These are phyloP conservation scores for Acheta domesticus DNA, from an alignment of 2,888 invertebrate genomes.

Conservation along the genomic window DNA sequence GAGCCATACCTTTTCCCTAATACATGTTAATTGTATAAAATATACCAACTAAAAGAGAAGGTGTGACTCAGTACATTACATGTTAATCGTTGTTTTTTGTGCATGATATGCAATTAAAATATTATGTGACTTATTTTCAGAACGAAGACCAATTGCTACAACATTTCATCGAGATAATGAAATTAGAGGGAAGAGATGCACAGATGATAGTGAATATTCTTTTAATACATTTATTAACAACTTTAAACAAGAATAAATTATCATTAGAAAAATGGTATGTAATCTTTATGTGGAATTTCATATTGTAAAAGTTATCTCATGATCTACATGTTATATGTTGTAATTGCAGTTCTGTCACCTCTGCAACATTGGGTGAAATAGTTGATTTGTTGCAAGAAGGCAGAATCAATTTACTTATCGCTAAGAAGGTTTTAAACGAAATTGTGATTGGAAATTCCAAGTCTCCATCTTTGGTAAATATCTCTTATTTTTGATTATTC, in stretches of 20 bases:
- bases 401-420: slow-evolving; percentile 60
- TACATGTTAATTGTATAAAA: not conserved
- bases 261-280: slow-evolving; percentile 51
- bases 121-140: slow-evolving; percentile 45
- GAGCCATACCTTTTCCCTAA: too few species aligned
- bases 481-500: not conserved
- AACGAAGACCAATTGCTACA: slow-evolving; percentile 57
- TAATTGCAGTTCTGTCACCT: slow-evolving; percentile 51
- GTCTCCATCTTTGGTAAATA: slow-evolving; percentile 48
- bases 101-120: not conserved
- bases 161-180: slow-evolving; percentile 56
- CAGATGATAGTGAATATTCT: slow-evolving; percentile 65
- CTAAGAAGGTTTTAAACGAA: slow-evolving; percentile 53
- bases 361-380: slow-evolving; percentile 58
- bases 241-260: slow-evolving; percentile 63
- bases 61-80: not conserved
- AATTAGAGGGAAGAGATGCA: slow-evolving; percentile 51
- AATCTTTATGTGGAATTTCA: not conserved
- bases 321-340: not conserved
- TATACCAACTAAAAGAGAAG: not conserved
- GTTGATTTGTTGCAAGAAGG: slow-evolving; percentile 58
- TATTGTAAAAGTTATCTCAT: not conserved
- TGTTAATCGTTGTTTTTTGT: not conserved
- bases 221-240: slow-evolving; percentile 63
- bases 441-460: slow-evolving; percentile 47